These are phyloP conservation scores for Tenthredo notha DNA, from an alignment of 2,888 invertebrate genomes.

Conservation along the genomic window DNA sequence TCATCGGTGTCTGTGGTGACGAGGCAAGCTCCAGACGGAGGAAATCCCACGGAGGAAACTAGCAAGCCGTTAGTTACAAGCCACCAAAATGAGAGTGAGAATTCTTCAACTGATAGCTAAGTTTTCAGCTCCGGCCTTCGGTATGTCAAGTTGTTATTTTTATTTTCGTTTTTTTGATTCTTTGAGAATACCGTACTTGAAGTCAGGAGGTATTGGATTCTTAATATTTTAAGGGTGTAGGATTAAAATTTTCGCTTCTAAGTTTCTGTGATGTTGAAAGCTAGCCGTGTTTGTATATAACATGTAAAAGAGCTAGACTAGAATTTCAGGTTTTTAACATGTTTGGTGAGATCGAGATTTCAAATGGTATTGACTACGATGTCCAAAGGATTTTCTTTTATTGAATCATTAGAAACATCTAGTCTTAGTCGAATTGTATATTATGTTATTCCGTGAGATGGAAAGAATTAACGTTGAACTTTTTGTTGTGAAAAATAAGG, in stretches of 20 bases:
- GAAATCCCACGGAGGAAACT: conserved; percentile 73
- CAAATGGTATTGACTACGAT: background rate
- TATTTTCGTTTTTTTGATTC: background rate
- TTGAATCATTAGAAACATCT: background rate
- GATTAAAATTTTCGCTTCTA: background rate
- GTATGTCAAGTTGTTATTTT: background rate
- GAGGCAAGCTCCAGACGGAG: conserved; percentile 76
- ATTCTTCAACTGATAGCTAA: conserved; percentile 63
- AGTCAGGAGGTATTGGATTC: conserved; percentile 10
- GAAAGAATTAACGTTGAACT: background rate
- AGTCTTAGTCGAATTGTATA: background rate
- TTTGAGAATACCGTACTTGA: conserved; percentile 5
- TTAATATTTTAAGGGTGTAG: background rate
- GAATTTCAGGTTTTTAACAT: background rate
- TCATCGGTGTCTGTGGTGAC: conserved; percentile 69
- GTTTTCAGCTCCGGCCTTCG: conserved; percentile 37
- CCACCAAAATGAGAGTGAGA: conserved; percentile 57
- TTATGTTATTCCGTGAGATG: background rate
- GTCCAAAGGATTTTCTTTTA: background rate
- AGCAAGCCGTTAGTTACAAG: conserved; percentile 57
- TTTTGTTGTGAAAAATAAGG: background rate
- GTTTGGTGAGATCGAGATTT: background rate
- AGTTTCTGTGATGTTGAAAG: conserved; percentile 30
- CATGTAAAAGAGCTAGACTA: background rate
- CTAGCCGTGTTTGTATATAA: conserved; percentile 31